These are phyloP conservation scores for Minunthozetes semirufus DNA, from an alignment of 2,888 invertebrate species.

Conservation along the genomic window DNA sequence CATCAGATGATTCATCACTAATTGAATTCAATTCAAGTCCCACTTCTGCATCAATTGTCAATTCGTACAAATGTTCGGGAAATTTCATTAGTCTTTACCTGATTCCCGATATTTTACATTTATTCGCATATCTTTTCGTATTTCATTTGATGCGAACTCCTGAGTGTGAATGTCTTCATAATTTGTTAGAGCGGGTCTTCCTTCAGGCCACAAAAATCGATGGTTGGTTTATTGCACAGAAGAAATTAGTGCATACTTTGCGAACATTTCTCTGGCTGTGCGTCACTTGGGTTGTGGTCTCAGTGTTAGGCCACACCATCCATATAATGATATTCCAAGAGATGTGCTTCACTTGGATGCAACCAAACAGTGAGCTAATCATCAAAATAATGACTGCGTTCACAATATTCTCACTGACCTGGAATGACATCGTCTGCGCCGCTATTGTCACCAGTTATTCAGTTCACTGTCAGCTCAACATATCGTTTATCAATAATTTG, in stretches of 20 bases:
- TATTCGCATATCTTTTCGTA: constrained; percentile 65
- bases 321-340: constrained; percentile 40
- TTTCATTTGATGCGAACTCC: constrained; percentile 65
- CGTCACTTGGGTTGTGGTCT: constrained; percentile 63
- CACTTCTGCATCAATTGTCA: constrained; percentile 2
- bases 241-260: constrained; percentile 60
- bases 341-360: constrained; percentile 40
- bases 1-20: too few relatives aligned
- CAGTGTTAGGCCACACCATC: constrained; percentile 58
- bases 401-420: constrained; percentile 62
- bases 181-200: constrained; percentile 74
- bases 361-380: constrained; percentile 34
- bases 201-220: constrained; percentile 63
- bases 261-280: constrained; percentile 67
- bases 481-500: constrained; percentile 57
- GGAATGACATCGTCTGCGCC: constrained; percentile 75
- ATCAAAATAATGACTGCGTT: constrained; percentile 54
- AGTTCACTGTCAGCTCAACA: constrained; percentile 68
- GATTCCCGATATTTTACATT: constrained; percentile 65
- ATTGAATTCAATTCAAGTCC: too few relatives aligned
- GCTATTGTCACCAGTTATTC: constrained; percentile 74
- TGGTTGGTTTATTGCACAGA: constrained; percentile 61
- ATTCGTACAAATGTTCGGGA: constrained; percentile 45
- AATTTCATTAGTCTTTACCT: constrained; percentile 65
- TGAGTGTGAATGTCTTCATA: constrained; percentile 73